Base-by-base conservation (phyloP, 23 tunicate species). In the Trididemnum nubilum region DNA sequence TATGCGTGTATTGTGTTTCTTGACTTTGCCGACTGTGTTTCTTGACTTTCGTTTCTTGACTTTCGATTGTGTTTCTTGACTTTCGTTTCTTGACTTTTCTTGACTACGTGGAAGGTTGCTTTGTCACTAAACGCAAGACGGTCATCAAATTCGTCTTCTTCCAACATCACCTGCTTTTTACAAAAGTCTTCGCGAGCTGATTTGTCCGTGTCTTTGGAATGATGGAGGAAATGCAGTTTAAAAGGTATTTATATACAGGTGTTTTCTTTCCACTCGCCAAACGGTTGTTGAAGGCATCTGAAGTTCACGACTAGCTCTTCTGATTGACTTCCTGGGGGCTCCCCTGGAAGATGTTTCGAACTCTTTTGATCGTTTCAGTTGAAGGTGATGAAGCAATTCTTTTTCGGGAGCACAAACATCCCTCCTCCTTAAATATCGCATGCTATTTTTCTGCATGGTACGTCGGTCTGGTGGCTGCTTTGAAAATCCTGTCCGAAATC, bases 301-400 rank as follows among this genome's bases (percentile, higher is more conserved):
- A 63, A 63, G 27, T 63, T 63, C 69, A 63, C 19, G 28, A 63
- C 69, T 63, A 21, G 69, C 69, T 63, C 69, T 63, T 63, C 69
- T 63, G 25, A 63, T 63, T 22, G 69, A 63, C 69, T 63, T 63
- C 28, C 27, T 63, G n/a, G 27, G 69, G 69, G 28, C 69, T 63
- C 57, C 57, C 15, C 57, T 49, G 57, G 57, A 49, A 49, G 57
- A 49, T 49, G 57, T 49, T 49, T 49, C 57, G 57, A n/a, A n/a
- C n/a, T n/a, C n/a, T n/a, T n/a, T n/a, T n/a, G n/a, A n/a, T n/a
- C n/a, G n/a, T n/a, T n/a, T n/a, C n/a, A n/a, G n/a, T n/a, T n/a
- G n/a, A n/a, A n/a, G n/a, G n/a, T n/a, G n/a, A n/a, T n/a, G n/a
- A n/a, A n/a, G n/a, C n/a, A n/a, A n/a, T n/a, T n/a, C n/a, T n/a